Evolutionary conservation across 2,797 vertebrate species (phyloP), one percentile per base, ranked within the genome.

Genomic region (Amniataba percoides): DNA sequence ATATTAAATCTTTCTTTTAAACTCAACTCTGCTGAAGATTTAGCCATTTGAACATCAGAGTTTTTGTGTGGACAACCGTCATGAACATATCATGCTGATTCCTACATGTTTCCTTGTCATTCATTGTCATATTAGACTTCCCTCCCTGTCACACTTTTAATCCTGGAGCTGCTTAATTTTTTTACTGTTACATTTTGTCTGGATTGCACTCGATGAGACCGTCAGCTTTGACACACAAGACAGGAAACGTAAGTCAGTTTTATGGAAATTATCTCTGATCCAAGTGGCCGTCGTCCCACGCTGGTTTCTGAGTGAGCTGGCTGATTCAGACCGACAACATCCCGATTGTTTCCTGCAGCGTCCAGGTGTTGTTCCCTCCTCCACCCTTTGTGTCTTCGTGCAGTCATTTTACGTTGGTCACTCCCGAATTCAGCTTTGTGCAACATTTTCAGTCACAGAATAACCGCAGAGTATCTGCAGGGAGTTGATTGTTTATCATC

Each of bases 301-400:
- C 86, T 77, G 70, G 82, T 88, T 94, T 88, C 89, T 93, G 87
- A 91, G 90, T 71, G 89, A 87, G 88, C 85, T 49, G 25, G 86
- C 72, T 81, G 82, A 76, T 75, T 87, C 86, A 87, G 74, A 83
- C 83, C 25, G 74, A 93, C 88, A 88, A 84, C 69, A 72, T 91
- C 90, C 65, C 89, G 76, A 90, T 93, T 96, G 94, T 95, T 96
- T 92, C 87, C 81, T 89, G 71, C 88, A 52, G 52, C 49, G n/a
- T 78, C 87, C 73, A 86, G 90, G 76, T 83, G 81, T 58, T 71
- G 36, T 27, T 45, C 64, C 66, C 62, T 49, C 56, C 18, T 43
- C 72, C 15, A 7, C 16, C 2, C 23, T 58, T 56, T 49, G 15
- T 10, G 3, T 66, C 68, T 51, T n/a, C 43, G 48, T 18, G 0